phyloP scores from a whole-genome alignment of 2,888 invertebrate genomes.

The Oeneis ivallda region DNA sequence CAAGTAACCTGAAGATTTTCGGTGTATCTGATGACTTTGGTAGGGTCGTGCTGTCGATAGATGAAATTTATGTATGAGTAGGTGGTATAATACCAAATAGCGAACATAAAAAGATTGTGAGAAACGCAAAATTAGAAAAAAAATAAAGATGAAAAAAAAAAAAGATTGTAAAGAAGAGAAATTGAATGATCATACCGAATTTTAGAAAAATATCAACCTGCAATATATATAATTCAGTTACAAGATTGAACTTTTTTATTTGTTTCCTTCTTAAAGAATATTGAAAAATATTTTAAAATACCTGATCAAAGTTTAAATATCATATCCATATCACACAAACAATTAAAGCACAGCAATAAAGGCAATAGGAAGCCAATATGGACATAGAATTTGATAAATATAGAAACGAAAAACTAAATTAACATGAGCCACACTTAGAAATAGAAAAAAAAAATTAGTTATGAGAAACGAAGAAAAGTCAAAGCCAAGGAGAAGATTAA shows the following conservation, averaged over 20 bases:
- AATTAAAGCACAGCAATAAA: conserved; percentile 21
- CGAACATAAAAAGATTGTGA: conserved; percentile 37
- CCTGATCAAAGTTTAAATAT: conserved; percentile 4
- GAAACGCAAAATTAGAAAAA: conserved; percentile 24
- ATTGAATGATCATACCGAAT: background rate
- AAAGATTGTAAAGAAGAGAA: background rate
- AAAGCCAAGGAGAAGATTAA: background rate
- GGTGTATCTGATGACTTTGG: conserved; percentile 80
- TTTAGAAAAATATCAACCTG: background rate
- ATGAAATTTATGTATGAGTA: conserved; percentile 68
- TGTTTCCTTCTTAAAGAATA: background rate
- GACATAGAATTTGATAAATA: background rate
- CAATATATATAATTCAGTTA: background rate
- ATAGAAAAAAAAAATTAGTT: background rate
- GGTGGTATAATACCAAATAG: conserved; percentile 47
- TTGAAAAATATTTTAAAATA: background rate
- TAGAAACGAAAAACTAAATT: background rate
- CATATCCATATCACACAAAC: background rate
- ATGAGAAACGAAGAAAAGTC: background rate
- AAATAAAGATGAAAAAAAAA: conserved; percentile 18
- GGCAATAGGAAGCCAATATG: conserved; percentile 15
- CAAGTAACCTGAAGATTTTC: conserved; percentile 78
- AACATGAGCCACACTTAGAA: conserved; percentile 21
- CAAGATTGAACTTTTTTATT: background rate
- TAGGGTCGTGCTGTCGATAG: conserved; percentile 78